These are phyloP conservation scores for Callyntrura guangdongensis DNA, from an alignment of 2,888 invertebrate genomes.

Conservation along the genomic window DNA sequence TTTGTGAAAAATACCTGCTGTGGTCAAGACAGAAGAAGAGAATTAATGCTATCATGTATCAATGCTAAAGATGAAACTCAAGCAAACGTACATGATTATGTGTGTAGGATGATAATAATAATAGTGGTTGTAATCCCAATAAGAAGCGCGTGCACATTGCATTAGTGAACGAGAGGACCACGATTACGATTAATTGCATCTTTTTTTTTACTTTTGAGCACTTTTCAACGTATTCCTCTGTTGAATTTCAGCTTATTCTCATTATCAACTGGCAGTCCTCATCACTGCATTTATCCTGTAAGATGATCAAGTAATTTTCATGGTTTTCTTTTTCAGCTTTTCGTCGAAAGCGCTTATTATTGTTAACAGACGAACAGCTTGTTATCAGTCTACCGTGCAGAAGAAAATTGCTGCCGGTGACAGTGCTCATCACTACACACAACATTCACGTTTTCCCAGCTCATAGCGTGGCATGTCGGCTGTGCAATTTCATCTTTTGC, in stretches of 20 bases:
- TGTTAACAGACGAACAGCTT: slow-evolving; percentile 24
- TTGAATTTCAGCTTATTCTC: background rate
- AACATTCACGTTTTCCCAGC: too few species aligned
- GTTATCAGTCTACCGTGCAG: background rate
- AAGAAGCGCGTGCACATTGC: background rate
- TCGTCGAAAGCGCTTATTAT: slow-evolving; percentile 53
- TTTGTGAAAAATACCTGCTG: too few species aligned
- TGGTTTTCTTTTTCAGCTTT: slow-evolving; percentile 50
- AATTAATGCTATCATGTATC: too few species aligned
- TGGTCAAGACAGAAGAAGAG: too few species aligned
- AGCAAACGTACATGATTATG: too few species aligned
- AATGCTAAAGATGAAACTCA: too few species aligned
- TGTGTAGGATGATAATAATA: too few species aligned
- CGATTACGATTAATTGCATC: background rate
- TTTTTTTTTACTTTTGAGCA: background rate
- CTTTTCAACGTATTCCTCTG: background rate
- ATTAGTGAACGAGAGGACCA: background rate
- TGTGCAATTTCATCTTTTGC: slow-evolving; percentile 31
- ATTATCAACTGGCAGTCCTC: background rate
- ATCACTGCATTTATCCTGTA: background rate
- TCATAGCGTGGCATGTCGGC: too few species aligned
- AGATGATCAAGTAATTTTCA: slow-evolving; percentile 42
- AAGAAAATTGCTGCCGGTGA: slow-evolving; percentile 18
- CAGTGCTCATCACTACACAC: background rate
- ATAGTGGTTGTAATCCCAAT: background rate